These are phyloP conservation scores for Atethmia centrago DNA, from an alignment of 2,888 invertebrate species.

Conservation along the genomic window DNA sequence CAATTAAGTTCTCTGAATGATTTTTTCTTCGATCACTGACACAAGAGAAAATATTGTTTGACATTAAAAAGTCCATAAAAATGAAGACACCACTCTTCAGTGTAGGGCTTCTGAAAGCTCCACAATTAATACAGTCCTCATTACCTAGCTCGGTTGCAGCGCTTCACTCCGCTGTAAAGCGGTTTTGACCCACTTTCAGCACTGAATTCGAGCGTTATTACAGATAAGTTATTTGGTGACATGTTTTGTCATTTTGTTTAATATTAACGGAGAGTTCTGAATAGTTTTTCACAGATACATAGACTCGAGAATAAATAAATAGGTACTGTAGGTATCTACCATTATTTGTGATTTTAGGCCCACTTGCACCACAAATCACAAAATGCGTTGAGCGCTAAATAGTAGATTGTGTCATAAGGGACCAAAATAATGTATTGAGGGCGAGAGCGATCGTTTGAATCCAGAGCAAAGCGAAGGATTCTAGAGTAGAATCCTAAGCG, in stretches of 20 bases:
- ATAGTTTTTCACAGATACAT: not conserved
- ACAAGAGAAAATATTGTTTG: not conserved
- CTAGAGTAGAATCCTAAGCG: too few species aligned
- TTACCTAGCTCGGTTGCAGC: constrained; percentile 37
- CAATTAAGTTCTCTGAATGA: too few species aligned
- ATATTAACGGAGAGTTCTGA: not conserved
- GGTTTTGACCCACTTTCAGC: constrained; percentile 55
- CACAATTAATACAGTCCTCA: constrained; percentile 54
- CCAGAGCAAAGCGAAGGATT: too few species aligned
- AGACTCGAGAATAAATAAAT: not conserved
- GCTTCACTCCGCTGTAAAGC: constrained; percentile 42
- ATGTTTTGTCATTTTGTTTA: constrained; percentile 12
- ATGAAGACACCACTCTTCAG: not conserved
- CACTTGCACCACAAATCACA: too few species aligned
- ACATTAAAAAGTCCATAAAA: not conserved
- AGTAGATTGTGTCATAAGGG: too few species aligned
- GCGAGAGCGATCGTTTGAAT: too few species aligned
- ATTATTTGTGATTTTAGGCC: too few species aligned
- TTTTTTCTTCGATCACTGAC: not conserved
- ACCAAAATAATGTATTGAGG: too few species aligned
- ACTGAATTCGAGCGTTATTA: constrained; percentile 43
- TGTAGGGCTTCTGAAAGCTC: constrained; percentile 11
- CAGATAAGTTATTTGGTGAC: constrained; percentile 30
- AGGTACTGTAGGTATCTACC: too few species aligned
- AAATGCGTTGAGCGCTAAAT: too few species aligned